phyloP scores from a whole-genome alignment of 2,113 vertebrate species.

The Chaenocephalus aceratus region DNA sequence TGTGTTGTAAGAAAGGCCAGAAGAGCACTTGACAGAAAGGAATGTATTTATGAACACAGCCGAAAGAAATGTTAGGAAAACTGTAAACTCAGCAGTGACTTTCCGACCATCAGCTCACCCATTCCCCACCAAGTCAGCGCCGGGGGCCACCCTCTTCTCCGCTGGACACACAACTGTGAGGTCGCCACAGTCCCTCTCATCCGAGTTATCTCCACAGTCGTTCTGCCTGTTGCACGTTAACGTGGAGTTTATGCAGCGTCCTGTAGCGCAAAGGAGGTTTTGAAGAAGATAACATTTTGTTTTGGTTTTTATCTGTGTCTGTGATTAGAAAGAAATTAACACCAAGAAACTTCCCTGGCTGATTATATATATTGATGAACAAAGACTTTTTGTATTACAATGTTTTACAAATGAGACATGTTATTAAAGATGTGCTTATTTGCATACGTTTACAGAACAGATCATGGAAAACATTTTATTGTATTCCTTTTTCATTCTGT shows the following conservation, averaged over 20 bases:
- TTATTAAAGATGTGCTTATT: too few relatives aligned
- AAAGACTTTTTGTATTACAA: too few relatives aligned
- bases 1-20: not conserved
- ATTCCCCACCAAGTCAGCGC: conserved; percentile 84
- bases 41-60: not conserved
- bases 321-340: too few relatives aligned
- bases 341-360: too few relatives aligned
- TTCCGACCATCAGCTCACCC: conserved; percentile 84
- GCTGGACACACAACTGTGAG: conserved; percentile 78
- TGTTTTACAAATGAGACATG: too few relatives aligned
- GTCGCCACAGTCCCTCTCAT: conserved; percentile 87
- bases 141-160: conserved; percentile 80
- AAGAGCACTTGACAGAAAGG: not conserved
- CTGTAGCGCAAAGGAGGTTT: conserved; percentile 69
- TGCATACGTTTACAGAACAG: too few relatives aligned
- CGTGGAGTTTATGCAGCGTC: conserved; percentile 88
- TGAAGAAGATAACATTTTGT: not conserved
- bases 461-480: too few relatives aligned
- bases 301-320: not conserved
- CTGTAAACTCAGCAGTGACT: not conserved
- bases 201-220: conserved; percentile 94
- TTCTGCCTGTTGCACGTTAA: conserved; percentile 92
- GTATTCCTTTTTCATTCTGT: too few relatives aligned
- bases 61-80: not conserved
- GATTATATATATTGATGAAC: too few relatives aligned